These are phyloP conservation scores for Syndactyla subalaris DNA, from an alignment of 2,797 vertebrate genomes.

Conservation along the genomic window DNA sequence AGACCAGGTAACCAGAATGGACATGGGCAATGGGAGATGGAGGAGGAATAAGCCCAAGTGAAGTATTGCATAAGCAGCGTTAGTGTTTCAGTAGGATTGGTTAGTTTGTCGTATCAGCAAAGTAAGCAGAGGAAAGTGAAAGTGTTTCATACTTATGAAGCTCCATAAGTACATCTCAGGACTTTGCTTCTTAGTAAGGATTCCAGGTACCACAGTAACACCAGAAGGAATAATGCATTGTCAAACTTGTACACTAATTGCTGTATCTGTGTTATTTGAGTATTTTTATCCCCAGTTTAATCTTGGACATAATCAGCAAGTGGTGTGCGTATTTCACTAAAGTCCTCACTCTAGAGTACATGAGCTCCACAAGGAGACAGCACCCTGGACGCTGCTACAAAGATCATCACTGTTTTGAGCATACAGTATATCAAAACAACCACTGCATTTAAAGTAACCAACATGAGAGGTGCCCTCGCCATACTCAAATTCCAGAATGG, in stretches of 20 bases:
- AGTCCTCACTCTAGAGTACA: background rate
- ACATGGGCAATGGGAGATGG: background rate
- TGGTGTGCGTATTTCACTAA: background rate
- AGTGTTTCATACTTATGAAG: background rate
- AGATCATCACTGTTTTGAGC: background rate
- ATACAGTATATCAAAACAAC: constrained; percentile 45
- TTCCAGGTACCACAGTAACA: background rate
- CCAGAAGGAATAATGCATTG: background rate
- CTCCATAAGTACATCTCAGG: background rate
- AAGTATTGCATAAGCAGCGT: background rate
- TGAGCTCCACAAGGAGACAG: background rate
- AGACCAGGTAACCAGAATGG: background rate
- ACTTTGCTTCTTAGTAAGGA: background rate
- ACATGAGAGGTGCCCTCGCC: background rate
- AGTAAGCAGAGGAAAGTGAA: background rate
- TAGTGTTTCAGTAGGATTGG: background rate
- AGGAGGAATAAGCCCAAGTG: background rate
- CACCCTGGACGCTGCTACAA: background rate
- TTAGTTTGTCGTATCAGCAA: background rate
- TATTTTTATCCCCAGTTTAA: background rate
- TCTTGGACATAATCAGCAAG: background rate
- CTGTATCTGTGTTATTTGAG: background rate
- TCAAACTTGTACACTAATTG: background rate
- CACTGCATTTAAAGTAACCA: constrained; percentile 40
- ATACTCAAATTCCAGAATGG: background rate